Evolutionary conservation across 2,113 vertebrate species (phyloP).

Genomic region (Galbula dea): DNA sequence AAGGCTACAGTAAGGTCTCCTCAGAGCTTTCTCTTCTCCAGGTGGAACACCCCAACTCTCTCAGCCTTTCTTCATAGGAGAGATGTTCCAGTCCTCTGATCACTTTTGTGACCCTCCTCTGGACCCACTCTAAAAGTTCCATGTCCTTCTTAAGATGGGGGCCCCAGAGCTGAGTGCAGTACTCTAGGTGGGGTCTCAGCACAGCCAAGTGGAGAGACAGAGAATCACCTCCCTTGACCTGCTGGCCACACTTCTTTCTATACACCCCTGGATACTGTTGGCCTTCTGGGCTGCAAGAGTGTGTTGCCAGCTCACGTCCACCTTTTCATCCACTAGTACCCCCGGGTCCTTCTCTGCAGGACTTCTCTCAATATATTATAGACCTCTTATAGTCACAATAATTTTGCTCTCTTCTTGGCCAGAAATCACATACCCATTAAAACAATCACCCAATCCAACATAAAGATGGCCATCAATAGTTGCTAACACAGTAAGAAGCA

Average conservation of each 20-base stretch:
- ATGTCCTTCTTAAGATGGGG: not conserved
- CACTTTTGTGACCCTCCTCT: not conserved
- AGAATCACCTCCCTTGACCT: not conserved
- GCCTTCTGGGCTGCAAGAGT: not conserved
- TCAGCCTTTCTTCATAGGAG: not conserved
- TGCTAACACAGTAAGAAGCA: not conserved
- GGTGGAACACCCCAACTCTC: no score
- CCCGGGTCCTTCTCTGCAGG: not conserved
- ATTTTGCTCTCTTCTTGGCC: not conserved
- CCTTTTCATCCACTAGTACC: not conserved
- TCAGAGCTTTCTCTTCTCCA: not conserved
- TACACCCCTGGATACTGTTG: not conserved
- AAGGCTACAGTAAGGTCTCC: not conserved
- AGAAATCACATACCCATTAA: accelerated
- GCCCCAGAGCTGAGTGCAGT: not conserved
- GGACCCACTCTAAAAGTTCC: not conserved
- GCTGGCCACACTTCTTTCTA: not conserved
- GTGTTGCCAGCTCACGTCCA: not conserved
- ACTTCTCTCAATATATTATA: not conserved
- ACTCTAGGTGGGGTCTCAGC: not conserved
- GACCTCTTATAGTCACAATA: not conserved
- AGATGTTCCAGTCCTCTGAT: not conserved
- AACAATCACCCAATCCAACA: not conserved
- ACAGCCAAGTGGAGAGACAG: not conserved
- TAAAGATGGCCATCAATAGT: accelerated